Percentiles rank a stretch among this genome's conserved stretches.
Conservation (phyloP, 2,888 invertebrate species). For the Drosophila meridiana region DNA sequence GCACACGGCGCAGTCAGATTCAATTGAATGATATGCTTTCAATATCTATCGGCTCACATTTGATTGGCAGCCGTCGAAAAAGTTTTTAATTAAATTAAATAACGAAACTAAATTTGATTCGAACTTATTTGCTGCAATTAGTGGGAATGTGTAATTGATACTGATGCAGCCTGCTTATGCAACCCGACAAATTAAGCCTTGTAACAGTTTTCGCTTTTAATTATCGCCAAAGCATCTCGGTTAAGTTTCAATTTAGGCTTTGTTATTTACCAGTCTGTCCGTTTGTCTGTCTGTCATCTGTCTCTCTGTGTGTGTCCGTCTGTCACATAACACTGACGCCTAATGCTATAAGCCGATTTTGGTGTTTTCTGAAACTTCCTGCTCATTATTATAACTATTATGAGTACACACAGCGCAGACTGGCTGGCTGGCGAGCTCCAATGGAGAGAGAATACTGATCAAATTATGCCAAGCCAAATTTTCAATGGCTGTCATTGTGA, state of each 20-base stretch:
- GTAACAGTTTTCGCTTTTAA: conserved; percentile 68
- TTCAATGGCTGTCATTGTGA: conserved; percentile 24
- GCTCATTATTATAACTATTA: conserved; percentile 68
- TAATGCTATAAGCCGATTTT: conserved; percentile 77
- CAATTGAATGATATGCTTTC: conserved; percentile 20
- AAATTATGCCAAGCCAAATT: conserved; percentile 45
- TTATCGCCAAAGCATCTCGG: conserved; percentile 55
- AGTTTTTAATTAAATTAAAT: conserved; percentile 50
- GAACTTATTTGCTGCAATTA: conserved; percentile 65
- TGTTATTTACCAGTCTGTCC: conserved; percentile 8
- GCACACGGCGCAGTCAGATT: conserved; percentile 18
- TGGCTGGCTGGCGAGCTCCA: conserved; percentile 10
- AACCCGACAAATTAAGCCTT: conserved; percentile 47
- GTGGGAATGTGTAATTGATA: conserved; percentile 59
- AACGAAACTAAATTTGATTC: conserved; percentile 47
- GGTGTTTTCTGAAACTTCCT: conserved; percentile 64
- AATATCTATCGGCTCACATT: conserved; percentile 16
- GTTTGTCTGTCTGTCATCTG: conserved; percentile 15
- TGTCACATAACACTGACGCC: conserved; percentile 44
- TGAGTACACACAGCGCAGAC: conserved; percentile 22
- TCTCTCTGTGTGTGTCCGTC: conserved; percentile 12
- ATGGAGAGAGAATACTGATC: conserved; percentile 25
- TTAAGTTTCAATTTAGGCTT: conserved; percentile 51
- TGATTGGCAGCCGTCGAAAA: conserved; percentile 30
- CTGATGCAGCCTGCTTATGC: conserved; percentile 63